A percentile compares a stretch with the other conserved stretches of the same genome.
Evolutionary conservation across 1,140 invertebrate genomes (phyloP).

Genomic region (Coptotermes formosanus): DNA sequence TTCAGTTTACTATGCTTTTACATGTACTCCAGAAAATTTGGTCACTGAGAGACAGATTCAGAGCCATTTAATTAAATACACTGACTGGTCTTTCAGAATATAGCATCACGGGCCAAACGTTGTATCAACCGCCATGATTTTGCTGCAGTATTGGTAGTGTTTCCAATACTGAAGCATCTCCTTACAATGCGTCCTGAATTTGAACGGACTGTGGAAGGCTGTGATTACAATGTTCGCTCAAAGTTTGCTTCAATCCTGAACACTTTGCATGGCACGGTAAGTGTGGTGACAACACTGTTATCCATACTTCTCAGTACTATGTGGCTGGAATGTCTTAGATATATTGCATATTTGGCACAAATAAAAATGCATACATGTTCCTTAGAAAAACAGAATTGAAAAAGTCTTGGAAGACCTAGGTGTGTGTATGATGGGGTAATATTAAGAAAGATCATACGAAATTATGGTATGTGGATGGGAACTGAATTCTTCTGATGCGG

Average conservation of each 20-base stretch:
- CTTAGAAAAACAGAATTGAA: background rate
- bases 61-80: too few species aligned
- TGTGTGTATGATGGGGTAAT: too few species aligned
- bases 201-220: conserved; percentile 73
- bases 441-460: too few species aligned
- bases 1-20: too few species aligned
- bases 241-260: conserved; percentile 73
- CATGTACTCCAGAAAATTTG: too few species aligned
- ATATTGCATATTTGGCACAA: too few species aligned
- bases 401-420: background rate
- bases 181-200: conserved; percentile 79
- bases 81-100: conserved; percentile 54
- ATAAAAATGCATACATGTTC: background rate
- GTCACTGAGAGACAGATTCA: too few species aligned
- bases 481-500: too few species aligned
- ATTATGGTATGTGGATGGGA: too few species aligned
- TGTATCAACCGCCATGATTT: conserved; percentile 80
- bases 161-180: conserved; percentile 83
- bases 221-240: conserved; percentile 65
- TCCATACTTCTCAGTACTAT: too few species aligned
- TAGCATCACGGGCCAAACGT: conserved; percentile 73
- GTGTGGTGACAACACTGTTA: conserved; percentile 36
- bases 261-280: conserved; percentile 72
- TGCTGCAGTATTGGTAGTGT: conserved; percentile 77
- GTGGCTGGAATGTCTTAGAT: too few species aligned